Evolutionary conservation across 2,888 invertebrate species (phyloP), one percentile per base, ranked within the genome.

Genomic region (Oligia strigilis): DNA sequence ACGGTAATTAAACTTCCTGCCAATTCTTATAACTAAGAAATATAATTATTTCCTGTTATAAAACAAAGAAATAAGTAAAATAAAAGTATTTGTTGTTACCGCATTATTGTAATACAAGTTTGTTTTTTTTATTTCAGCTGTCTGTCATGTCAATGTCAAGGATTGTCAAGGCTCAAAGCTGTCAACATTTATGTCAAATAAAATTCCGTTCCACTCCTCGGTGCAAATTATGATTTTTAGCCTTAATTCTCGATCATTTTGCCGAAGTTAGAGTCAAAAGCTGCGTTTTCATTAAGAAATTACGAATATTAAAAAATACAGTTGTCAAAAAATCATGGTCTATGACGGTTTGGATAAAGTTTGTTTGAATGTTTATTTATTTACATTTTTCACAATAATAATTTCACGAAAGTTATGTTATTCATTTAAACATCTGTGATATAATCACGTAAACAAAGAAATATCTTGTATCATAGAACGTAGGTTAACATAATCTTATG

Each of bases 1-100:
- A 74, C 29, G 43, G 4, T 71, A n/a, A 76, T 67, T 60, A 19
- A 73, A 64, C 67, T 65, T 64, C 0, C n/a, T 49, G 17, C 1
- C 29, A 64, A 43, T 72, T 69, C 19, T 29, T 66, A 9, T 13
- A 71, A n/a, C 49, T 78, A 74, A 19, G 8, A 80, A 73, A 76
- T 69, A 4, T 23, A 36, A 55, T 49, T 58, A 76, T 74, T 78
- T 81, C 70, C 77, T 76, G 86, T 80, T 79, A 88, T 36, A 40
- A 88, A 85, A 71, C 60, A 55, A 78, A 70, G 55, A 58, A 43
- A 67, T 66, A 43, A 60, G 13, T 80, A 60, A 75, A 75, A 72
- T 52, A 77, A 75, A 76, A 80, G 17, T 66, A 74, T 83, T 87
- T 83, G 86, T 81, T 87, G 72, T 79, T 89, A 83, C 87, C 77